Evolutionary conservation across 2,888 invertebrate genomes (phyloP).

Genomic region (Amphipyra berbera): DNA sequence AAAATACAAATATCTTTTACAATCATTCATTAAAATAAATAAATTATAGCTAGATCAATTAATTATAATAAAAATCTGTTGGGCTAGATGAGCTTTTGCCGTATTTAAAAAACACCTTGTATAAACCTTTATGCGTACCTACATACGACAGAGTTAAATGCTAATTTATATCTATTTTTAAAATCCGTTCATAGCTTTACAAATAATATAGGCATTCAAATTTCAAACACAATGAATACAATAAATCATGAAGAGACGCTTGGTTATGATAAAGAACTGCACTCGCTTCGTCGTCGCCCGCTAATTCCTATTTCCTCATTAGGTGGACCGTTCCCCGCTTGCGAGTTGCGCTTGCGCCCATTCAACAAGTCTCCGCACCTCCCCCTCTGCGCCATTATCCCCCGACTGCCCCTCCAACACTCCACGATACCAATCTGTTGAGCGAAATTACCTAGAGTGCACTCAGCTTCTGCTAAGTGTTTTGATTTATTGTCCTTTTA

Average conservation of each 20-base stretch:
- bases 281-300: conserved; percentile 82
- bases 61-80: no score
- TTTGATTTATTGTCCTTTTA: conserved; percentile 88
- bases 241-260: conserved; percentile 63
- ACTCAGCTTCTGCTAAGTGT: conserved; percentile 80
- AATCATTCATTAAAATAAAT: no score
- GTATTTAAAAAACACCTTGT: no score
- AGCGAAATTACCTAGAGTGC: conserved; percentile 81
- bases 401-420: conserved; percentile 66
- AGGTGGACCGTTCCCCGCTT: conserved; percentile 75
- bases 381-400: conserved; percentile 58
- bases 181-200: not conserved
- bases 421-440: conserved; percentile 66
- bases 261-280: conserved; percentile 80
- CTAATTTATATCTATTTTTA: no score
- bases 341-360: conserved; percentile 72
- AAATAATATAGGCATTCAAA: conserved; percentile 14
- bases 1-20: no score
- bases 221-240: conserved; percentile 25
- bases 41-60: no score
- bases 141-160: not conserved
- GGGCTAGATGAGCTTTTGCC: no score
- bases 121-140: no score
- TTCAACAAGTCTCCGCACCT: conserved; percentile 71
- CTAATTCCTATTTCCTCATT: conserved; percentile 90